Percentiles rank a stretch among this genome's conserved stretches.
Conservation (phyloP, 1,140 invertebrate genomes). For the Drosophila repletoides region DNA sequence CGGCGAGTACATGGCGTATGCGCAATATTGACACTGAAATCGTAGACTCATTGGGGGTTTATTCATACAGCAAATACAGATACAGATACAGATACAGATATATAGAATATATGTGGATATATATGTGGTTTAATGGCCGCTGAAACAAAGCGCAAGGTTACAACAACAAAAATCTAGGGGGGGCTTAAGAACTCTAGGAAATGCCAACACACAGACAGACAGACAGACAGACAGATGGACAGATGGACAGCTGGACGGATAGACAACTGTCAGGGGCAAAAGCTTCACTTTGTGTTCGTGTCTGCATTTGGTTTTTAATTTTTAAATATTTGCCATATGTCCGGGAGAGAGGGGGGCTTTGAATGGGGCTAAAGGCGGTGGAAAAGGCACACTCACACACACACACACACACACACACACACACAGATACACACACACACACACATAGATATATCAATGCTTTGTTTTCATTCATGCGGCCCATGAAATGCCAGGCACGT, state of each 20-base stretch:
- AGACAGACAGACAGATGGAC: constrained; percentile 1
- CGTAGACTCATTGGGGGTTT: constrained; percentile 40
- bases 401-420: too few species aligned
- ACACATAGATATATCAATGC: constrained; percentile 46
- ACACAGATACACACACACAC: too few species aligned
- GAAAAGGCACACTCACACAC: constrained; percentile 1
- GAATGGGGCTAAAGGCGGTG: neutral
- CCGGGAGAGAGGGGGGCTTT: neutral
- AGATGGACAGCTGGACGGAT: neutral
- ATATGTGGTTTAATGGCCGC: constrained; percentile 66
- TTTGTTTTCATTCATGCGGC: constrained; percentile 51
- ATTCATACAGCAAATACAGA: constrained; percentile 20
- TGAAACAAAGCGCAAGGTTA: constrained; percentile 74
- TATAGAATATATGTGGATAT: constrained; percentile 2
- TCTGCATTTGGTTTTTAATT: constrained; percentile 61
- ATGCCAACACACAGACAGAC: constrained; percentile 36
- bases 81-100: neutral
- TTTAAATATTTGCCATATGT: constrained; percentile 50
- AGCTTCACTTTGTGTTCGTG: constrained; percentile 39
- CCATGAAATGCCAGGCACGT: constrained; percentile 56
- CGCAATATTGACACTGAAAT: constrained; percentile 79
- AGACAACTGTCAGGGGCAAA: constrained; percentile 34
- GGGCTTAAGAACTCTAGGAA: constrained; percentile 57
- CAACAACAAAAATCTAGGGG: constrained; percentile 34
- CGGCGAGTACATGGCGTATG: constrained; percentile 63